Evolutionary conservation across 2,888 invertebrate species (phyloP), one percentile per base, ranked within the genome.

Genomic region (Spicauda simplicius): DNA sequence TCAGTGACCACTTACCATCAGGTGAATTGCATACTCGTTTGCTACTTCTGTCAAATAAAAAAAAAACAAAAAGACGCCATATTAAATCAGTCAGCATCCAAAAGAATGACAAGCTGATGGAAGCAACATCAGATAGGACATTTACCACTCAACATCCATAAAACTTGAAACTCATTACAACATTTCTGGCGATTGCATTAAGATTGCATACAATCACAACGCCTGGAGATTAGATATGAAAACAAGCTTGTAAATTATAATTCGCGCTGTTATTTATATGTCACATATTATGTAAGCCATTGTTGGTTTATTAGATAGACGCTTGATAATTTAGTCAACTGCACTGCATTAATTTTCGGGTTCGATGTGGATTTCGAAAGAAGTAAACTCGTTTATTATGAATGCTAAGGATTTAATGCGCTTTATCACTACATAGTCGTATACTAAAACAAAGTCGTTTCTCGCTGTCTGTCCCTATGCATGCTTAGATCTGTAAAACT

Each of bases 221-320:
- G 41, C 53, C 53, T 16, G n/a, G n/a, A 59, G 59, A 45, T 65
- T 65, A 65, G 65, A 65, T 65, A 65, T 65, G 64, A 57, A 52
- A 58, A 59, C 65, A 53, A 59, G 65, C 58, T 65, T 65, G 65
- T 65, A 65, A 65, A 65, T 59, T 59, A 53, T 65, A 59, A 59
- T 54, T 65, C 65, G 45, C 16, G 41, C 14, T 65, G 58, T 65
- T 65, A 64, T 57, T 64, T 64, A 64, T 58, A 64, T 59, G 59
- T 59, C 53, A 65, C 59, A 65, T 58, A 65, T 65, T 65, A 65
- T 59, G 53, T 53, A 58, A 59, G 65, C 59, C 41, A 58, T 64
- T 64, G 64, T 64, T 52, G 37, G 57, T 64, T 64, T 58, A 45
- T 64, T 52, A 64, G 64, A 54, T 50, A 20, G 52, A 58, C 57